A percentile compares a stretch with the other conserved stretches of the same genome.
Evolutionary conservation across 2,888 invertebrate genomes (phyloP).

Genomic region (Helleia helle): DNA sequence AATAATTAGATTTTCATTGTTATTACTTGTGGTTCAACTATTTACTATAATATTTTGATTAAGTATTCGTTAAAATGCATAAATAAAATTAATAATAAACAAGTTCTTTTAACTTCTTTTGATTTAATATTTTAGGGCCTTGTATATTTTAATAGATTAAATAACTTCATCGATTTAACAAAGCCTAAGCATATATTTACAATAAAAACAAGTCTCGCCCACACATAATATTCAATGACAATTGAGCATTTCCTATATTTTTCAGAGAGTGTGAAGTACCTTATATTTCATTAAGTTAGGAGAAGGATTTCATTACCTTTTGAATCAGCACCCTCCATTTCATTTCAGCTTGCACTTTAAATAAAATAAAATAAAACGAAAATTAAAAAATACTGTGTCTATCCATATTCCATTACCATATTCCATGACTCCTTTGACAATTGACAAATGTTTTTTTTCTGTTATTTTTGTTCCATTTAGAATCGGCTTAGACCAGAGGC

Average conservation of each 20-base stretch:
- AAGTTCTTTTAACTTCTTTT: too few relatives aligned
- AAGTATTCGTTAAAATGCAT: too few relatives aligned
- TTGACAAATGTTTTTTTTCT: conserved; percentile 28
- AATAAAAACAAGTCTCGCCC: conserved; percentile 53
- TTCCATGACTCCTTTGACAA: conserved; percentile 27
- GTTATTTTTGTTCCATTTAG: too few relatives aligned
- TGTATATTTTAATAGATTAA: too few relatives aligned
- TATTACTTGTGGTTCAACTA: too few relatives aligned
- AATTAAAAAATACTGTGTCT: conserved; percentile 26
- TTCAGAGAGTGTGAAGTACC: not conserved
- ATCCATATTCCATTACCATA: too few relatives aligned
- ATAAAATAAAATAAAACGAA: conserved; percentile 18
- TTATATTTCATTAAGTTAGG: not conserved
- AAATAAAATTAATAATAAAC: too few relatives aligned
- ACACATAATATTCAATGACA: conserved; percentile 47
- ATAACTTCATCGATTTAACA: not conserved
- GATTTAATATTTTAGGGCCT: too few relatives aligned
- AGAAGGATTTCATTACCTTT: conserved; percentile 36
- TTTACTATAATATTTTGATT: too few relatives aligned
- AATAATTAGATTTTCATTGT: too few relatives aligned
- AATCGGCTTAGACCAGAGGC: too few relatives aligned
- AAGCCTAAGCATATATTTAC: conserved; percentile 50
- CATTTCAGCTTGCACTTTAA: conserved; percentile 37
- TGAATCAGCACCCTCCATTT: conserved; percentile 53
- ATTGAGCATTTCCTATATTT: conserved; percentile 24